A percentile compares a stretch with the other conserved stretches of the same genome.
phyloP scores from a whole-genome alignment of 2,113 vertebrate genomes.

The Pelecanoides urinatrix region DNA sequence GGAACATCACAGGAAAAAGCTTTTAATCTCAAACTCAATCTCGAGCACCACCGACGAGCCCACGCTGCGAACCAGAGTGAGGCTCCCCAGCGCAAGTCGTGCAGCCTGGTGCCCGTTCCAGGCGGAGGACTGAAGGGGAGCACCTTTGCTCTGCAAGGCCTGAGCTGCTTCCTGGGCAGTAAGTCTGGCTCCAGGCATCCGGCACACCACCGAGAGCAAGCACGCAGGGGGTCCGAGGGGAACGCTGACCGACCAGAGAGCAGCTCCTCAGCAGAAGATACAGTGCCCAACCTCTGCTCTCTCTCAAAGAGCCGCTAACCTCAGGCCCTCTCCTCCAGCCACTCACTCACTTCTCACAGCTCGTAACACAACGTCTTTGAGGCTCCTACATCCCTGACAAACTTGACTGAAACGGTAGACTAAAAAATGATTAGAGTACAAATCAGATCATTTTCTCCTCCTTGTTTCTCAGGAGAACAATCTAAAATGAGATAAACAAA shows the following conservation, averaged over 20 bases:
- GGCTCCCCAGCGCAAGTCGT: neutral
- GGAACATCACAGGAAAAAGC: neutral
- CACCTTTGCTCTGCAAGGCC: neutral
- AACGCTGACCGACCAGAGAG: neutral
- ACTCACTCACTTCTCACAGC: neutral
- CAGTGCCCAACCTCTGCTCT: neutral
- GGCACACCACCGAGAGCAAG: neutral
- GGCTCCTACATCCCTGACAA: neutral
- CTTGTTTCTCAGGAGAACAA: neutral
- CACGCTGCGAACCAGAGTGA: fast-evolving
- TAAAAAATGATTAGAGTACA: neutral
- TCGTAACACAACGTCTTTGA: fast-evolving
- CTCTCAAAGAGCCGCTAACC: fast-evolving
- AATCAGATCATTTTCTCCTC: neutral
- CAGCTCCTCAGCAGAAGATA: neutral
- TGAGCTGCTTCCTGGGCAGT: too few species aligned
- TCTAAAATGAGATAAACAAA: neutral
- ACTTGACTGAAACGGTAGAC: neutral
- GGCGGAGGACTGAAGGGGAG: neutral
- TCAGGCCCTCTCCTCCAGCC: neutral
- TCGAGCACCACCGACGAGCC: fast-evolving
- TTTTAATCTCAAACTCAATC: neutral
- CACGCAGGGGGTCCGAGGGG: fast-evolving
- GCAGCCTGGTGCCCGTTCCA: neutral
- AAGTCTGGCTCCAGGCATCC: fast-evolving